phyloP scores from a whole-genome alignment of 2,888 invertebrate species.

The Encarsia formosa region DNA sequence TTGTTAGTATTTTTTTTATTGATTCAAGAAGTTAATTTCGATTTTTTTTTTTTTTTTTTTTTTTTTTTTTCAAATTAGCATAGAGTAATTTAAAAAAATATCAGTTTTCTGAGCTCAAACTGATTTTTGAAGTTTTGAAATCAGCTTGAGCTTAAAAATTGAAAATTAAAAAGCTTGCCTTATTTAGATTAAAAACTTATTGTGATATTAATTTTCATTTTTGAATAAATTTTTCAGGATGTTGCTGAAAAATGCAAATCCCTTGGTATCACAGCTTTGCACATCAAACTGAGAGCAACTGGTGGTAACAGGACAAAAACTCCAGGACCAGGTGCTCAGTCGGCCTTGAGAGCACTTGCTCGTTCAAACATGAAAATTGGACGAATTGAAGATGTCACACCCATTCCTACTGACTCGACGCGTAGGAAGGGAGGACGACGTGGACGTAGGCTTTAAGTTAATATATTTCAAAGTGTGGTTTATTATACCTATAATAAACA shows the following conservation, averaged over 20 bases:
- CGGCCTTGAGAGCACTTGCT: slow-evolving; percentile 95
- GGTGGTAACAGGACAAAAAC: slow-evolving; percentile 99
- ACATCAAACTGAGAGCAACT: slow-evolving; percentile 96
- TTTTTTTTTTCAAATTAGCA: no score
- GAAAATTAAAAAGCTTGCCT: no score
- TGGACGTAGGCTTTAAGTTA: slow-evolving; percentile 93
- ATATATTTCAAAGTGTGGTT: slow-evolving; percentile 33
- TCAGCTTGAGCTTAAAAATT: no score
- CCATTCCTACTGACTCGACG: slow-evolving; percentile 98
- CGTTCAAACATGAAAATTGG: slow-evolving; percentile 99
- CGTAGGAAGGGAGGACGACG: slow-evolving; percentile 99
- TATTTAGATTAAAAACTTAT: no score
- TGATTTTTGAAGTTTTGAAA: no score
- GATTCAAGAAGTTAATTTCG: no score
- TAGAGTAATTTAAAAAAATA: no score
- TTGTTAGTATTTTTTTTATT: no score
- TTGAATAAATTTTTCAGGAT: slow-evolving; percentile 63
- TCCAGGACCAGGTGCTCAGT: slow-evolving; percentile 97
- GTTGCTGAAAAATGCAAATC: slow-evolving; percentile 98
- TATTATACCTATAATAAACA: slow-evolving; percentile 35
- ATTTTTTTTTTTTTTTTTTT: no score
- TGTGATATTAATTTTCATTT: slow-evolving; percentile 11
- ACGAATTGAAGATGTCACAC: slow-evolving; percentile 98
- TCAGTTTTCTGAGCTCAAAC: no score
- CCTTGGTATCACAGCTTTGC: slow-evolving; percentile 94